Conservation (phyloP, 2,797 vertebrate genomes). For the Pseudochromis fuscus region DNA sequence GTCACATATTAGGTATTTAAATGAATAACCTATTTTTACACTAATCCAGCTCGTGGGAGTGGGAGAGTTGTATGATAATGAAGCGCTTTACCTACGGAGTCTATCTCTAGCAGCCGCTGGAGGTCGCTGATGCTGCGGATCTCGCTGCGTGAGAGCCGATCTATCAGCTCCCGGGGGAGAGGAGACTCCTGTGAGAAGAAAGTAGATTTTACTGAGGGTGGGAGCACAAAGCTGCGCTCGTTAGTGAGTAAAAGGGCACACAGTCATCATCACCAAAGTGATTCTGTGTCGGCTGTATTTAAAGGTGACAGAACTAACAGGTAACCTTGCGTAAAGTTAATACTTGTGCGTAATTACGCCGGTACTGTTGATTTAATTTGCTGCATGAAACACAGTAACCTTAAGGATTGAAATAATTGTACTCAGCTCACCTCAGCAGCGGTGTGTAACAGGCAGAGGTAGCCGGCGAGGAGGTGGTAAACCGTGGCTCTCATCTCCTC, state of each 20-base stretch:
- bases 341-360: conserved; percentile 52
- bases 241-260: neutral
- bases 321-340: neutral
- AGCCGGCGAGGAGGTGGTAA: conserved; percentile 90
- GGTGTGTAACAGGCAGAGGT: conserved; percentile 87
- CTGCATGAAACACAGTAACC: neutral
- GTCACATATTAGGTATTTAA: neutral
- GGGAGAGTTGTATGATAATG: conserved; percentile 25
- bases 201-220: neutral
- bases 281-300: neutral
- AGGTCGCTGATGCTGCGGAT: conserved; percentile 97
- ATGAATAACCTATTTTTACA: neutral
- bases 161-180: conserved; percentile 93
- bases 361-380: neutral
- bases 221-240: conserved; percentile 5
- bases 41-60: neutral
- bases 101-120: conserved; percentile 96
- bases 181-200: conserved; percentile 87
- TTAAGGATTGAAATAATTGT: no score
- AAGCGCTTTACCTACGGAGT: conserved; percentile 96
- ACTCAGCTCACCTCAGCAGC: conserved; percentile 86
- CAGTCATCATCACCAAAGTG: neutral
- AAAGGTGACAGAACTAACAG: neutral
- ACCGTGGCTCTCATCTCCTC: conserved; percentile 94
- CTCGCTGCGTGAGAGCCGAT: conserved; percentile 93